phyloP scores from a whole-genome alignment of 2,113 vertebrate genomes.

The Melanerpes aurifrons region DNA sequence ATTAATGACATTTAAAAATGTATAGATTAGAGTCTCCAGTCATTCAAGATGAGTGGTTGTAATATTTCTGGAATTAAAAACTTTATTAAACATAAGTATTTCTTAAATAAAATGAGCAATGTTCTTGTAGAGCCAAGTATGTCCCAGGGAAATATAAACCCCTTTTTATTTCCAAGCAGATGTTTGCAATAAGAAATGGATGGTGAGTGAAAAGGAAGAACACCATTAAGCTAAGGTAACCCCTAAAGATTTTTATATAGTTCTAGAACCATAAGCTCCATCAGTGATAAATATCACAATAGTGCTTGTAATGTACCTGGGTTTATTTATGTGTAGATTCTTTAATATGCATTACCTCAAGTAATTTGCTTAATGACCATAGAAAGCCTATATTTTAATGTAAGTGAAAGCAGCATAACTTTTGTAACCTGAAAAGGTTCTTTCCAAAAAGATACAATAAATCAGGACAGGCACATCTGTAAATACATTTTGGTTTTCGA shows the following conservation, averaged over 20 bases:
- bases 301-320: conserved; percentile 64
- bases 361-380: conserved; percentile 45
- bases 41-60: conserved; percentile 71
- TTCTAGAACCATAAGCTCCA: conserved; percentile 72
- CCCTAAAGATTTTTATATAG: conserved; percentile 73
- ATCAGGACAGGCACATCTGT: conserved; percentile 43
- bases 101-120: conserved; percentile 75
- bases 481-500: conserved; percentile 36
- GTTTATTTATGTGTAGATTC: conserved; percentile 71
- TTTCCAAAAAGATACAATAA: conserved; percentile 43
- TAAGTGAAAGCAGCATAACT: conserved; percentile 20
- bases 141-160: conserved; percentile 80
- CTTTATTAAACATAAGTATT: conserved; percentile 78
- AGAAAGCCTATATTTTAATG: conserved; percentile 41
- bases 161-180: conserved; percentile 81
- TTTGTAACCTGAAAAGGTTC: conserved; percentile 5
- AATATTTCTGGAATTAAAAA: conserved; percentile 78
- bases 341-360: conserved; percentile 58
- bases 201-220: conserved; percentile 80
- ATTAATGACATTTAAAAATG: conserved; percentile 62
- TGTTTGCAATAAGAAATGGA: conserved; percentile 84
- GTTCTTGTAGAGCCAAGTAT: conserved; percentile 73
- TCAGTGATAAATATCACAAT: conserved; percentile 76
- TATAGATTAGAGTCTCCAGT: conserved; percentile 48
- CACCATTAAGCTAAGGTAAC: conserved; percentile 74